Evolutionary conservation across 2,888 invertebrate genomes (phyloP).

Genomic region (Latrodectus elegans): DNA sequence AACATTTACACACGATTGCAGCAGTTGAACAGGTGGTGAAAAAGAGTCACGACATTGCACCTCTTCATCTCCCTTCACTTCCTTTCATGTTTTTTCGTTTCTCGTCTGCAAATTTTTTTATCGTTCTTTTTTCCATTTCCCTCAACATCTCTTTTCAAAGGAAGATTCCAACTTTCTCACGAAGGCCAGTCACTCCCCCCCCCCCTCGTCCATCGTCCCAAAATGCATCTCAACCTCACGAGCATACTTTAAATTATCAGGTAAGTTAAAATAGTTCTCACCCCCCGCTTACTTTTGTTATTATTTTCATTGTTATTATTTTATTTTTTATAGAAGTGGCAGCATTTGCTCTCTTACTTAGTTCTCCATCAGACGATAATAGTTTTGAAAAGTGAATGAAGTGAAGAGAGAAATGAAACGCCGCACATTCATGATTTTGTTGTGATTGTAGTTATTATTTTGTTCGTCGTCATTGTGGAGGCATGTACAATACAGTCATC

Average conservation of each 20-base stretch:
- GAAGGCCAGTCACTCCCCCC: conserved; percentile 10
- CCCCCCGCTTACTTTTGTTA: conserved; percentile 1
- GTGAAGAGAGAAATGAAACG: conserved; percentile 38
- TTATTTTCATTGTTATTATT: conserved; percentile 6
- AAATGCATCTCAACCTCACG: conserved; percentile 26
- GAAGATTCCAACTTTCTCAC: conserved; percentile 52
- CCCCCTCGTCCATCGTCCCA: conserved; percentile 8
- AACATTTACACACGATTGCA: neutral
- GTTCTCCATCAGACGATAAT: conserved; percentile 36
- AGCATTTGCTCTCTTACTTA: neutral
- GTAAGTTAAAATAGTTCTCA: conserved; percentile 48
- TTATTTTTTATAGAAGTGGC: neutral
- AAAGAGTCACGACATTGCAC: conserved; percentile 55
- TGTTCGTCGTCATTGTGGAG: neutral
- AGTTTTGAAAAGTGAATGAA: conserved; percentile 36
- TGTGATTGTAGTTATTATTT: conserved; percentile 15
- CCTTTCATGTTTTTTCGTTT: conserved; percentile 10
- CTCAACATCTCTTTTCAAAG: conserved; percentile 28
- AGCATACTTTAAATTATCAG: conserved; percentile 49
- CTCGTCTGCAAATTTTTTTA: neutral
- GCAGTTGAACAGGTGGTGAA: conserved; percentile 35
- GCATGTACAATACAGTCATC: conserved; percentile 30
- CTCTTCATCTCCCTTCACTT: conserved; percentile 25
- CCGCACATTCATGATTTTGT: conserved; percentile 18
- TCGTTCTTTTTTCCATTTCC: neutral